phyloP scores from a whole-genome alignment of 2,113 vertebrate genomes.

The Origma solitaria region DNA sequence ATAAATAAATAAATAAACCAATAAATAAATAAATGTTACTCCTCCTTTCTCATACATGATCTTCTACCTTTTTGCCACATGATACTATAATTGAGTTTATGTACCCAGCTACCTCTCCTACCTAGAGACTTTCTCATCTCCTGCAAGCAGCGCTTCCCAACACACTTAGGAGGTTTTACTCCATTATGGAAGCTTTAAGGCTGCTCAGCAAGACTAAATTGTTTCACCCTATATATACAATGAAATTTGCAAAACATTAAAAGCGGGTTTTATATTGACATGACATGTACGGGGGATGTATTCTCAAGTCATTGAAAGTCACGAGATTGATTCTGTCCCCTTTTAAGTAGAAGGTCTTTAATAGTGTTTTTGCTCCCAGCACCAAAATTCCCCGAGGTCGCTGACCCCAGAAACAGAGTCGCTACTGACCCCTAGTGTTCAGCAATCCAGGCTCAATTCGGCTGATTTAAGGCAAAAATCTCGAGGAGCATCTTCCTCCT shows the following conservation, averaged over 20 bases:
- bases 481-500: not conserved
- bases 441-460: not conserved
- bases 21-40: not conserved
- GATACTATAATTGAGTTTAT: not conserved
- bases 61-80: not conserved
- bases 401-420: not conserved
- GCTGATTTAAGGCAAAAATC: not conserved
- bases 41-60: accelerated
- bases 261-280: not conserved
- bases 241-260: not conserved
- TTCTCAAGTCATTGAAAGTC: not conserved
- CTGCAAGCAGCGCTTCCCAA: not conserved
- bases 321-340: not conserved
- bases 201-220: not conserved
- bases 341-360: not conserved
- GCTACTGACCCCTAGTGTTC: constrained; percentile 50
- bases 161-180: not conserved
- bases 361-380: not conserved
- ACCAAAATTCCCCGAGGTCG: not conserved
- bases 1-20: not conserved
- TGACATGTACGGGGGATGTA: not conserved
- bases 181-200: not conserved
- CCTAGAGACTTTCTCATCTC: not conserved
- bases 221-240: not conserved
- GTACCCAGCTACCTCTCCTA: not conserved